Conservation (phyloP, 2,113 vertebrate genomes). For the Odocoileus virginianus region DNA sequence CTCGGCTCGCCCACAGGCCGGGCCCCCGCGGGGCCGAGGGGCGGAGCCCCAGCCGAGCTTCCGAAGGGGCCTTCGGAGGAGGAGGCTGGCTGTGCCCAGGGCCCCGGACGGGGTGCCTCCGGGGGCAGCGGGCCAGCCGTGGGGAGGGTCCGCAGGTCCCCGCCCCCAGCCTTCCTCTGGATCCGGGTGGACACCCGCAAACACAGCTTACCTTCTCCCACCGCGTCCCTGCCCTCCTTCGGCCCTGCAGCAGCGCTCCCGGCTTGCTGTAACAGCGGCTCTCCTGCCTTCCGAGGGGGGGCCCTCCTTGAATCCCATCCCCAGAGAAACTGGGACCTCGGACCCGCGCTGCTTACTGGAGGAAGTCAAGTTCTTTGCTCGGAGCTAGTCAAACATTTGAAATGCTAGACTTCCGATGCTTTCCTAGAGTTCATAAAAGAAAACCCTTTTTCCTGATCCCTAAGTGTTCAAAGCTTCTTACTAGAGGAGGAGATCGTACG, state of each 20-base stretch:
- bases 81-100: background rate
- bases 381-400: too few species aligned
- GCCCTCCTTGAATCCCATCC: background rate
- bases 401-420: background rate
- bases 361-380: background rate
- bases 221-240: background rate
- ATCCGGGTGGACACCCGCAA: background rate
- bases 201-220: background rate
- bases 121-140: background rate
- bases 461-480: background rate
- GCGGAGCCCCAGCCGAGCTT: fast-evolving
- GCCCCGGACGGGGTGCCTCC: background rate
- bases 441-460: background rate
- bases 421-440: background rate
- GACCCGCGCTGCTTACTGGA: fast-evolving
- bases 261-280: too few species aligned
- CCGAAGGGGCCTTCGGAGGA: background rate
- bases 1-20: background rate
- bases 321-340: too few species aligned
- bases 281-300: background rate
- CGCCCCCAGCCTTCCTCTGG: background rate
- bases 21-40: background rate
- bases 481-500: background rate
- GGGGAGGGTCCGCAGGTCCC: background rate
- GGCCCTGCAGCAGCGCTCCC: background rate